These are phyloP conservation scores for Gnathonemus longibarbis DNA, from an alignment of 2,113 vertebrate genomes.

Conservation along the genomic window DNA sequence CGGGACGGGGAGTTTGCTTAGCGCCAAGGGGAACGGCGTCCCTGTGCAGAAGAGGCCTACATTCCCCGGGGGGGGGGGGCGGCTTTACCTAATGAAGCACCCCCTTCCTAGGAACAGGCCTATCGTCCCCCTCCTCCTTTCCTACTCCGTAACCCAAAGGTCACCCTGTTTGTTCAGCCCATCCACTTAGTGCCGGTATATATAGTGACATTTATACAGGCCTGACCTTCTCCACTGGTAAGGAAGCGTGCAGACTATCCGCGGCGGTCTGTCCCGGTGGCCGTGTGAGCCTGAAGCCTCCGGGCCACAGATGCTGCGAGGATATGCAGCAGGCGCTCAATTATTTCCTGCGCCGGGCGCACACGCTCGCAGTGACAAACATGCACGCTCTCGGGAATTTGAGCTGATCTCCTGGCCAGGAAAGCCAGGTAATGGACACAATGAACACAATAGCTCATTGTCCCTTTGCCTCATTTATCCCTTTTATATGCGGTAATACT, in stretches of 20 bases:
- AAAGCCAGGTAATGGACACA: background rate
- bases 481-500: background rate
- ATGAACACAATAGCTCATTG: background rate
- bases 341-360: background rate
- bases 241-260: background rate
- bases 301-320: background rate
- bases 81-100: background rate
- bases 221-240: slow-evolving; percentile 11
- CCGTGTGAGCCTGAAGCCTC: background rate
- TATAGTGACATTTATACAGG: slow-evolving; percentile 23
- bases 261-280: background rate
- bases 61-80: background rate
- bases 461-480: background rate
- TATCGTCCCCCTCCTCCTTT: background rate
- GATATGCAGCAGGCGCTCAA: background rate
- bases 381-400: background rate
- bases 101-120: background rate
- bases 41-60: background rate
- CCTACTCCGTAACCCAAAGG: background rate
- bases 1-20: background rate
- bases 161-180: slow-evolving; percentile 5
- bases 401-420: background rate
- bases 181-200: slow-evolving; percentile 7
- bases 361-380: background rate
- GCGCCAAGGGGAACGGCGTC: background rate